These are phyloP conservation scores for Dipodomys stephensi DNA, from an alignment of 2,113 vertebrate species.

Conservation along the genomic window DNA sequence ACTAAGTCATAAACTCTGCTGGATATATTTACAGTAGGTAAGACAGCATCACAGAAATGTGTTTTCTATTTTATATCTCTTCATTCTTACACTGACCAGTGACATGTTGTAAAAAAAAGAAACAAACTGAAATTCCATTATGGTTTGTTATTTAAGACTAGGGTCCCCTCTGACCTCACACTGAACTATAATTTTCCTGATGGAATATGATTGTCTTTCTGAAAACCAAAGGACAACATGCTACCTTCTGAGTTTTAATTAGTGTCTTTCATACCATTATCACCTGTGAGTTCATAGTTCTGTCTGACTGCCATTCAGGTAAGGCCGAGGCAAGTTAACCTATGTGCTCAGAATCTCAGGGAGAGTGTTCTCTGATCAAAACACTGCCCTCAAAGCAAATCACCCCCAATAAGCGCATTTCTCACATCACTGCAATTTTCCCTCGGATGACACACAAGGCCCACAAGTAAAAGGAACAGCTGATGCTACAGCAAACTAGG, in stretches of 20 bases:
- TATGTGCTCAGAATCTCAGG: conserved; percentile 68
- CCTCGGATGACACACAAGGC: conserved; percentile 48
- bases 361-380: conserved; percentile 74
- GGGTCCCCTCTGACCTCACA: conserved; percentile 1
- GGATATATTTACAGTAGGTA: not conserved
- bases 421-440: conserved; percentile 61
- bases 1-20: not conserved
- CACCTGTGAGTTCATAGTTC: conserved; percentile 75
- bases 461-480: conserved; percentile 71
- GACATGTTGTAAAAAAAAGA: not conserved
- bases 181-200: conserved; percentile 46
- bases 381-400: not conserved
- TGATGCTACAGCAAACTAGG: conserved; percentile 78
- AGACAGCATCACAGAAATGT: not conserved
- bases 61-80: not conserved
- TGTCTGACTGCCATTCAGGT: conserved; percentile 73
- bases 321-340: conserved; percentile 64
- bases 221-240: conserved; percentile 61
- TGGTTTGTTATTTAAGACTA: conserved; percentile 24
- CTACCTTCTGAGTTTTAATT: conserved; percentile 51
- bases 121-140: not conserved
- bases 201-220: conserved; percentile 59
- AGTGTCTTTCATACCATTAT: conserved; percentile 38
- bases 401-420: conserved; percentile 60
- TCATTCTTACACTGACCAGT: not conserved